These are phyloP conservation scores for Diglossa cyanea DNA, from an alignment of 2,797 vertebrate genomes.

Conservation along the genomic window DNA sequence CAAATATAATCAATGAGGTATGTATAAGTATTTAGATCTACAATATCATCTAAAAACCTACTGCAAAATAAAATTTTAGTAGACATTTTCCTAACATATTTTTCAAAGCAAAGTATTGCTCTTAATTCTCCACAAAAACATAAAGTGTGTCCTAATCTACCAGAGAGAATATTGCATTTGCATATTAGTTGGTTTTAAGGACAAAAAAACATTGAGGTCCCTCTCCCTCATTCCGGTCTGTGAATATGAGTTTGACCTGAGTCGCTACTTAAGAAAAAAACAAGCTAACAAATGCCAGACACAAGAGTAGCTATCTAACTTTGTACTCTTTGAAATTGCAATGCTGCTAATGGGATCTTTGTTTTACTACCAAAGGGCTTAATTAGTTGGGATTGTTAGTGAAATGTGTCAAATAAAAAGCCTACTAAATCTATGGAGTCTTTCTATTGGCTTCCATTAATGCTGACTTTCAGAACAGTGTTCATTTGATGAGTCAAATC, in stretches of 20 bases:
- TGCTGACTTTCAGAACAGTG: neutral
- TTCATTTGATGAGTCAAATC: neutral
- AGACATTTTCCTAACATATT: neutral
- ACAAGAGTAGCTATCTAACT: conserved; percentile 12
- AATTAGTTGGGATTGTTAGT: conserved; percentile 42
- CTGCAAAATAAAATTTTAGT: neutral
- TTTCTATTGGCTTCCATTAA: neutral
- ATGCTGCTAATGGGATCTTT: conserved; percentile 7
- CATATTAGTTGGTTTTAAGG: neutral
- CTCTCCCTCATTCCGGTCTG: neutral
- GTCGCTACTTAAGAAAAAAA: conserved; percentile 25
- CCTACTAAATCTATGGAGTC: neutral
- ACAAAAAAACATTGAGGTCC: neutral
- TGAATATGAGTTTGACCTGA: neutral
- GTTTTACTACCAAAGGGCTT: conserved; percentile 43
- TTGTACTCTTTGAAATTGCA: conserved; percentile 28
- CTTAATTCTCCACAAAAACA: neutral
- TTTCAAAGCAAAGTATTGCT: neutral
- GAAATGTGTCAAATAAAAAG: neutral
- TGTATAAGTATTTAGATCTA: neutral
- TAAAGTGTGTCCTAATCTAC: neutral
- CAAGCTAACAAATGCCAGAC: conserved; percentile 22
- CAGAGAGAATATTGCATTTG: neutral
- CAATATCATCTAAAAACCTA: neutral
- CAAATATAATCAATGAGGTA: neutral